phyloP scores from a whole-genome alignment of 2,113 vertebrate species.

The Rattus norvegicus region GRCr8 NC_086025.1:27289501-27290000 shows the following conservation, averaged over 20 bases:
- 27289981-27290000: background rate
- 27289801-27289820: background rate
- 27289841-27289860: background rate
- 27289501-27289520: no score
- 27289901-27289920: background rate
- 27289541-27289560: background rate
- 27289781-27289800: background rate
- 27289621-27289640: background rate
- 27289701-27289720: accelerated
- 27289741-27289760: background rate
- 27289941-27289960: background rate
- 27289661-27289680: background rate
- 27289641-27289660: background rate
- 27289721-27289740: background rate
- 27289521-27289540: background rate
- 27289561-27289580: background rate
- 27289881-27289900: background rate
- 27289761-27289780: background rate
- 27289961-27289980: background rate
- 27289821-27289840: background rate
- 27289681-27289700: background rate
- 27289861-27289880: background rate
- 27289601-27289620: background rate
- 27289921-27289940: background rate
- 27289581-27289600: background rate